Evolutionary conservation across 35 echinoderm and acorn worm genomes (phyloP).

Genomic region (Apostichopus californicus): DNA sequence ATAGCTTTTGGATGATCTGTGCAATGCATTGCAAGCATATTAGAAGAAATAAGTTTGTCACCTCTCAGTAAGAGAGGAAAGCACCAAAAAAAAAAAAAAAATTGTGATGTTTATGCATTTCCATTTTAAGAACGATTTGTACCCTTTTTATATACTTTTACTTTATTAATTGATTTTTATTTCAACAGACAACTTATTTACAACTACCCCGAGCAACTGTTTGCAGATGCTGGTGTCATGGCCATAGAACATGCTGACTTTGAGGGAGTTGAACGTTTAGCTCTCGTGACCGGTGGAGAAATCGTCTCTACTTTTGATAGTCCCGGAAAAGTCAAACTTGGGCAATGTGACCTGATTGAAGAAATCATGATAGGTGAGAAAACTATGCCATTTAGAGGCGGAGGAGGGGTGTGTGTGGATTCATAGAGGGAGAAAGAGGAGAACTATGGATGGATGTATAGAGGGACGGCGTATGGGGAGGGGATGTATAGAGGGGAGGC

Average conservation of each 20-base stretch:
- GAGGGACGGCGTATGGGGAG: no score
- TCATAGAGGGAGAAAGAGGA: background rate
- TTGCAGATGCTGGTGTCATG: slow-evolving; percentile 96
- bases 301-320: slow-evolving; percentile 98
- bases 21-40: no score
- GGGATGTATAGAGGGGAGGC: no score
- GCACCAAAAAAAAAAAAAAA: no score
- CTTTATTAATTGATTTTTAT: slow-evolving; percentile 32
- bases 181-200: slow-evolving; percentile 84
- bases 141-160: background rate
- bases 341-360: slow-evolving; percentile 93
- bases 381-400: background rate
- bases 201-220: slow-evolving; percentile 98
- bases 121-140: no score
- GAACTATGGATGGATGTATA: no score
- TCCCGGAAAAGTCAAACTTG: slow-evolving; percentile 86
- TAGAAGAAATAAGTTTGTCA: no score
- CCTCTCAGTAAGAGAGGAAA: no score
- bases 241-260: slow-evolving; percentile 99
- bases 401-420: background rate
- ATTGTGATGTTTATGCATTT: no score
- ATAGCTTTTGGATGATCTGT: no score
- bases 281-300: slow-evolving; percentile 87
- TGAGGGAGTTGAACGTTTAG: slow-evolving; percentile 93
- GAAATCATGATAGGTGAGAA: slow-evolving; percentile 94